Base-by-base conservation (phyloP, 2,888 invertebrate species). In the Macrophya alboannulata region DNA sequence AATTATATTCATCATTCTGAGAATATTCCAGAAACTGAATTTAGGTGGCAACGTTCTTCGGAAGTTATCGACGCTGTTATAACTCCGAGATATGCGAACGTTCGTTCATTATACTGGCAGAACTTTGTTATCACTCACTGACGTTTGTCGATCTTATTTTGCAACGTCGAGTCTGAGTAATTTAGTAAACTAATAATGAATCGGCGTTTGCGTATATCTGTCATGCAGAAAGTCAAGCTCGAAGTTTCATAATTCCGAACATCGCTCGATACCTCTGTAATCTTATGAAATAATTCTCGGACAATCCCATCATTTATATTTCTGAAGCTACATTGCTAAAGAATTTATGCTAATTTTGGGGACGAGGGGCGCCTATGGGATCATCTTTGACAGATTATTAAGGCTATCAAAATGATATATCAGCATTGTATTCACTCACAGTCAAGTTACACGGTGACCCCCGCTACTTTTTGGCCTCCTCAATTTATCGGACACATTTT, bases 241-340 rank as follows among this genome's bases (percentile, higher is more conserved):
- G 21, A 45, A 74, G 25, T 74, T 74, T 74, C 74, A 10, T 21
- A 74, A 74, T 74, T 74, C 21, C 4, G 37, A 68, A 8, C 25
- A 31, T 12, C n/a, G 62, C 62, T 3, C 31, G 68, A 31, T 68
- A 15, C 1, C 15, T 68, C 10, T 68, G 25, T 9, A 74, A 45
- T 45, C 45, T n/a, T 9, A 74, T 45, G n/a, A 45, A 74, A 74
- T 68, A 68, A 17, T 68, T 68, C 37, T 25, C 25, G 17, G 68
- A 37, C 17, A 17, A 37, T 5, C 15, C 8, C 37, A 37, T 68
- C 37, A 31, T 65, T 12, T 65, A 31, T 65, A 65, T 12, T 65
- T 31, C 65, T 31, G 31, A 12, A 0, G 31, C 59, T 62, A 21
- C 21, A 62, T 62, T 62, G 62, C 62, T 9, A 62, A 62, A 62